Evolutionary conservation across 2,113 vertebrate species (phyloP), one percentile per base, ranked within the genome.

Genomic region (Echinops telfairi): DNA sequence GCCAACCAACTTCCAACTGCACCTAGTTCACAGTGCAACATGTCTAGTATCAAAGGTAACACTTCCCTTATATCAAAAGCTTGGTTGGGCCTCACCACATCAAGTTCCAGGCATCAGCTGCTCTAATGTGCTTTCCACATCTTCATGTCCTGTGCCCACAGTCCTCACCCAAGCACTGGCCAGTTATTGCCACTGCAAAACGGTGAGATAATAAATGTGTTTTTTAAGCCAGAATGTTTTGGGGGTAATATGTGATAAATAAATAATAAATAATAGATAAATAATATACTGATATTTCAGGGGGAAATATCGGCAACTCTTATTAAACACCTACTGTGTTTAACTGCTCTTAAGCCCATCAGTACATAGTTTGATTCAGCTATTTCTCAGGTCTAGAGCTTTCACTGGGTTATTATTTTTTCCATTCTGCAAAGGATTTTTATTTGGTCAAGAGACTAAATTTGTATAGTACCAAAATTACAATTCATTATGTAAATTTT

Each of bases 391-490:
- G 33, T 92, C 64, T 60, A 81, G 33, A 91, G 89, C 85, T 95
- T 96, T 85, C 75, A 90, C 64, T 91, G 86, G 85, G 20, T 87
- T 93, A 57, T 90, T 40, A 16, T 27, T 27, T 66, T 66, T 66
- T 25, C 64, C 64, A 66, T 27, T 66, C 22, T 66, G 64, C 23
- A 27, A 66, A 66, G 20, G 64, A 62, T 29, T 27, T 27, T 27
- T 66, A 25, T 27, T 66, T 27, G 22, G 22, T 66, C 64, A 66
- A 27, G 25, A 27, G 64, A 66, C 25, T 29, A 25, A 66, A 66
- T 66, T 25, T 66, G 25, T 27, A 7, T 25, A 29, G 64, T 27
- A 66, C 22, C 20, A 10, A 66, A 66, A 66, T 66, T 8, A 62
- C 60, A 62, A 19, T 62, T 19, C 60, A 62, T 66, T 66, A 64